phyloP scores from a whole-genome alignment of 64 coral and sea anemone species.

The Stichodactyla helianthus region DNA sequence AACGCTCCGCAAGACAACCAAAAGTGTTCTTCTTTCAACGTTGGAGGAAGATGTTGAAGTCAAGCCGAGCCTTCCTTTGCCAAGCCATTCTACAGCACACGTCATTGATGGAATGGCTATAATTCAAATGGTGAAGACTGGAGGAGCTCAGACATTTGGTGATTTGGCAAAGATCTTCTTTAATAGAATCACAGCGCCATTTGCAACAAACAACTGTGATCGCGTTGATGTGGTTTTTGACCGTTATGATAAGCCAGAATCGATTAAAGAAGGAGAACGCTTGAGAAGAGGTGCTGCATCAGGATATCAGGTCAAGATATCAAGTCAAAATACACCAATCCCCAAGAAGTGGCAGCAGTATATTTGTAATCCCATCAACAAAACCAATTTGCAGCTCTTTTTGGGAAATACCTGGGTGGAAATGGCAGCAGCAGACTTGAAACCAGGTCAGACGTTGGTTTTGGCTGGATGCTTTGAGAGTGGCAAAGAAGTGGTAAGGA shows the following conservation, averaged over 20 bases:
- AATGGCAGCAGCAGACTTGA: conserved; percentile 20
- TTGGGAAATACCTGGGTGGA: conserved; percentile 6
- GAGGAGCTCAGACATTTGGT: conserved; percentile 25
- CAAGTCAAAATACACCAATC: conserved; percentile 21
- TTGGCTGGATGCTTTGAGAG: conserved; percentile 24
- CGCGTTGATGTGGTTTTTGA: conserved; percentile 44
- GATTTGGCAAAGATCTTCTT: background rate
- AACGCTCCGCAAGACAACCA: conserved; percentile 22
- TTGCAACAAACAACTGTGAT: background rate
- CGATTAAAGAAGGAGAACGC: conserved; percentile 13
- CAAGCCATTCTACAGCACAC: background rate
- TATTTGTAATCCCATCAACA: conserved; percentile 19
- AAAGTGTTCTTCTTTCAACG: conserved; percentile 24
- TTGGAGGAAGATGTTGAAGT: conserved; percentile 14
- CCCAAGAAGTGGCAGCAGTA: conserved; percentile 30
- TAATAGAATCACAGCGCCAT: background rate
- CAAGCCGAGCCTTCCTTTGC: background rate
- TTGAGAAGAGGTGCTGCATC: background rate
- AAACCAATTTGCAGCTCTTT: conserved; percentile 19
- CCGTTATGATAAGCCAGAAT: conserved; percentile 21
- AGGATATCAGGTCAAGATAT: conserved; percentile 20
- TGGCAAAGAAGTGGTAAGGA: background rate
- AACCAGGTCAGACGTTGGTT: conserved; percentile 7
- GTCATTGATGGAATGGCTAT: conserved; percentile 16
- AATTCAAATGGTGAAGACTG: conserved; percentile 1